These are phyloP conservation scores for Eristalinus aeneus DNA, from an alignment of 2,888 invertebrate genomes.

Conservation along the genomic window DNA sequence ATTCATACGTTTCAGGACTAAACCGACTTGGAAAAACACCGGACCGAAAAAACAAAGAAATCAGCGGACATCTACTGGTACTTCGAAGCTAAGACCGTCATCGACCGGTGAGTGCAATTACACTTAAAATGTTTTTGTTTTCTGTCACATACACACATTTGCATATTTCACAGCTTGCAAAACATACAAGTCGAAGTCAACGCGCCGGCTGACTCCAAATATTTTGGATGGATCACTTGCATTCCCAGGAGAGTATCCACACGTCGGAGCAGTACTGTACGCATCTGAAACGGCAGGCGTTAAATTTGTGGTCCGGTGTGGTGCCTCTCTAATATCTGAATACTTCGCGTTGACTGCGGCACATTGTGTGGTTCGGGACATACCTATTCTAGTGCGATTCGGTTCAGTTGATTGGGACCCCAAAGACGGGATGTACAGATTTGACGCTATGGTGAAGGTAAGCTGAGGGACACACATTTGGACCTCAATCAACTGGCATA, in stretches of 20 bases:
- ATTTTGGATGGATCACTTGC: constrained; percentile 49
- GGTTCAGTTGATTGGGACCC: constrained; percentile 28
- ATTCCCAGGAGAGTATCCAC: constrained; percentile 61
- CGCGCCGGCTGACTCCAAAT: background rate
- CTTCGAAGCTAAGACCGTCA: background rate
- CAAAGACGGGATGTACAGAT: background rate
- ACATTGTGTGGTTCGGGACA: constrained; percentile 49
- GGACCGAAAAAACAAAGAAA: no score
- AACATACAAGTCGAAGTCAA: background rate
- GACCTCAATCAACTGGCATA: background rate
- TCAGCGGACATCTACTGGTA: no score
- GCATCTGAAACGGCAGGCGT: background rate
- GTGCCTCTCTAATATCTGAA: constrained; percentile 62
- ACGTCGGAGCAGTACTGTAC: constrained; percentile 52
- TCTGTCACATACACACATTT: background rate
- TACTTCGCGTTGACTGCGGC: constrained; percentile 56
- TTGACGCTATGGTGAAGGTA: constrained; percentile 44
- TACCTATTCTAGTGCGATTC: constrained; percentile 50
- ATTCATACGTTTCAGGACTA: no score
- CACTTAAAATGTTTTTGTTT: background rate
- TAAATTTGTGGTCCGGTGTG: constrained; percentile 30
- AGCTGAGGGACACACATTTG: background rate
- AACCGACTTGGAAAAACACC: no score
- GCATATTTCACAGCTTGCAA: background rate
- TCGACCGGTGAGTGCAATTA: background rate